Evolutionary conservation across 2,797 vertebrate species (phyloP).

Genomic region (Taeniopygia guttata): DNA sequence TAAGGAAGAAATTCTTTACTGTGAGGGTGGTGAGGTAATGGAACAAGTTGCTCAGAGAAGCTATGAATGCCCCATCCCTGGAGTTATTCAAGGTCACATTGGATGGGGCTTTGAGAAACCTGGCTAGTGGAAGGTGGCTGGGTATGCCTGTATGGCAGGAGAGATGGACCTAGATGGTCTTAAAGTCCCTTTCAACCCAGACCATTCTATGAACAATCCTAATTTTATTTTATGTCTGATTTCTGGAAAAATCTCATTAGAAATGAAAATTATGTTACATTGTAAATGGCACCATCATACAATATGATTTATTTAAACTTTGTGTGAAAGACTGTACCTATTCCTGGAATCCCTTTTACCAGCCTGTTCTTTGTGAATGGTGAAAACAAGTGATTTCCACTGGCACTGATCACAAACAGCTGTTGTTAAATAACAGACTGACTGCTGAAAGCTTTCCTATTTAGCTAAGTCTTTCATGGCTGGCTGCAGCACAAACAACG

Average conservation of each 20-base stretch:
- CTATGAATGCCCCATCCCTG: not conserved
- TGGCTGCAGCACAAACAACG: constrained; percentile 9
- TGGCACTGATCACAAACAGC: constrained; percentile 57
- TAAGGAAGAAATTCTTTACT: not conserved
- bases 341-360: constrained; percentile 27
- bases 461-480: not conserved
- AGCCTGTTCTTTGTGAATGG: not conserved
- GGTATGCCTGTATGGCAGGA: not conserved
- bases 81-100: not conserved
- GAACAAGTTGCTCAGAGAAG: not conserved
- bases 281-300: not conserved
- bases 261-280: not conserved
- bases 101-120: not conserved
- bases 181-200: not conserved
- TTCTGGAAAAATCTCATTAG: not conserved
- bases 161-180: not conserved
- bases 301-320: constrained; percentile 9
- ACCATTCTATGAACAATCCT: not conserved
- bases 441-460: constrained; percentile 24
- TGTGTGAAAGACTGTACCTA: constrained; percentile 31
- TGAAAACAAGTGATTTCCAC: constrained; percentile 52
- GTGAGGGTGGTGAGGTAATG: not conserved
- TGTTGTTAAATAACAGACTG: constrained; percentile 41
- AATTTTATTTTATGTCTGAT: not conserved
- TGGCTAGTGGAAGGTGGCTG: not conserved